These are phyloP conservation scores for Caracal caracal DNA, from an alignment of 2,113 vertebrate genomes.

Conservation along the genomic window DNA sequence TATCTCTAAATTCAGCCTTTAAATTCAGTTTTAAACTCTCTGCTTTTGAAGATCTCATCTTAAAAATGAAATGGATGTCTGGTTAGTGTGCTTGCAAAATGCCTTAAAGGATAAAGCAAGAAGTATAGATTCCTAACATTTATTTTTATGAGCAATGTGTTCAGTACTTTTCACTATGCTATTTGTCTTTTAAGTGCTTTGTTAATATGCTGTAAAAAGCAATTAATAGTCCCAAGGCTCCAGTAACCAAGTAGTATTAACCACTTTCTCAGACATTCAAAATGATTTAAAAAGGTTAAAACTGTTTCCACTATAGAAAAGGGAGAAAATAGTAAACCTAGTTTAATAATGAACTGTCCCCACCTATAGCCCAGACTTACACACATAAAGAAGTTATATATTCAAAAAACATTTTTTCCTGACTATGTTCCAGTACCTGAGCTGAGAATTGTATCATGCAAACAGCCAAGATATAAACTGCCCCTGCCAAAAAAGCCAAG, in stretches of 20 bases:
- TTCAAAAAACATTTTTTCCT: not conserved
- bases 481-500: not conserved
- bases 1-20: conserved; percentile 15
- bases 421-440: not conserved
- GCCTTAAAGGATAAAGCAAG: not conserved
- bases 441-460: not conserved
- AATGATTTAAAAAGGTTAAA: conserved; percentile 28
- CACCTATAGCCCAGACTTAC: not conserved
- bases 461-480: not conserved
- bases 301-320: not conserved
- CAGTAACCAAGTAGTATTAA: not conserved
- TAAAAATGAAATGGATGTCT: not conserved
- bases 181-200: conserved; percentile 4
- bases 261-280: conserved; percentile 1
- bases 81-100: not conserved
- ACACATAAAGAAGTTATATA: not conserved
- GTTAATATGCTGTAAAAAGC: not conserved
- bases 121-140: not conserved
- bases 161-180: not conserved
- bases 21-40: conserved; percentile 22
- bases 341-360: not conserved
- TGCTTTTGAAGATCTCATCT: not conserved
- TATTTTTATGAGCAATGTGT: not conserved
- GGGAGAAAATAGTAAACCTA: not conserved
- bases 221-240: conserved; percentile 14